Conservation (phyloP, 2,888 invertebrate species). For the Oligia latruncula region DNA sequence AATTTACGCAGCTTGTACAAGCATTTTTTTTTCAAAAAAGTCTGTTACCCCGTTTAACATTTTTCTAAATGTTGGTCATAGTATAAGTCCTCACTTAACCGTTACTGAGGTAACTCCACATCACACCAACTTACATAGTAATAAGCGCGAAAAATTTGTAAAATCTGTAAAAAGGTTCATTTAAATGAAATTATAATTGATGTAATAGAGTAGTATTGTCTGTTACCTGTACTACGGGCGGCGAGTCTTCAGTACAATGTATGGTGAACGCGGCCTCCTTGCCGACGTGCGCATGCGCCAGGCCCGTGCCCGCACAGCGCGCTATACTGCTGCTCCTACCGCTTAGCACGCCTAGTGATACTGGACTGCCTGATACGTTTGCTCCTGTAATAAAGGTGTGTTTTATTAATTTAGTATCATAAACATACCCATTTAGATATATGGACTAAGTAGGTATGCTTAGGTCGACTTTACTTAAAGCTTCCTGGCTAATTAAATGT, state of each 20-base stretch:
- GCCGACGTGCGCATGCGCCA: slow-evolving; percentile 92
- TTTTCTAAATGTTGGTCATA: neutral
- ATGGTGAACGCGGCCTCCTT: slow-evolving; percentile 93
- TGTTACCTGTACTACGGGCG: slow-evolving; percentile 91
- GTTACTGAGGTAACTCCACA: neutral
- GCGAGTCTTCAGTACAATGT: slow-evolving; percentile 87
- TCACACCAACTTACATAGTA: neutral
- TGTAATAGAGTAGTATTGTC: neutral
- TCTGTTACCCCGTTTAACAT: neutral
- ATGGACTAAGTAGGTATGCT: neutral
- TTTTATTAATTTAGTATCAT: neutral
- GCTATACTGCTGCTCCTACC: slow-evolving; percentile 84
- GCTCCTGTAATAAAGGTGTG: slow-evolving; percentile 74
- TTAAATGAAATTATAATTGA: neutral
- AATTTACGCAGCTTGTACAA: neutral
- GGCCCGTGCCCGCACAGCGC: slow-evolving; percentile 92
- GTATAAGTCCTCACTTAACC: too few species aligned
- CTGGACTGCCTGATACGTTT: slow-evolving; percentile 90
- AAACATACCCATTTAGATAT: neutral
- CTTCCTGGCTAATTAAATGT: neutral
- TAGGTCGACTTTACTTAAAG: neutral
- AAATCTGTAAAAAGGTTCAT: too few species aligned
- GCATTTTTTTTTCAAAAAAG: neutral
- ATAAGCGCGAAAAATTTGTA: neutral
- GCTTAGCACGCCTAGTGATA: slow-evolving; percentile 88